Conservation (phyloP, 2,113 vertebrate genomes). For the Microtus richardsoni region DNA sequence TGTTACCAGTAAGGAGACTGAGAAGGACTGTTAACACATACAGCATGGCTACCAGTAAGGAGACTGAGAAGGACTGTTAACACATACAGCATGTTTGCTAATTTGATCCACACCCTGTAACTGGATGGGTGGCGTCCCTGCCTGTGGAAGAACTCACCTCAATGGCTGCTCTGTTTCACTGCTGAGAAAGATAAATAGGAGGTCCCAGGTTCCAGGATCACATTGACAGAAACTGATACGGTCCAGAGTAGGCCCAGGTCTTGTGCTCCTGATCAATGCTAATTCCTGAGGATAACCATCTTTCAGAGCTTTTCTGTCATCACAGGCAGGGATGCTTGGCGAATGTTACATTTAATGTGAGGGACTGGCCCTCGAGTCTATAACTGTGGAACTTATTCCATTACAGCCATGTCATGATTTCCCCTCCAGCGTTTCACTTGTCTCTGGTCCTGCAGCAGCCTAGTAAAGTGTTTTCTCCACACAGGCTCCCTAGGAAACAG, state of each 20-base stretch:
- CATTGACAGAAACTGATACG: not conserved
- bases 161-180: not conserved
- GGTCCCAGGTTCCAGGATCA: not conserved
- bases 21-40: not conserved
- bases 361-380: not conserved
- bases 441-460: not conserved
- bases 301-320: constrained; percentile 19
- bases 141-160: not conserved
- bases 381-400: not conserved
- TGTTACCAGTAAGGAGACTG: not conserved
- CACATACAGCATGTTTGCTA: not conserved
- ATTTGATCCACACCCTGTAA: not conserved
- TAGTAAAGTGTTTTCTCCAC: not conserved
- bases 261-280: not conserved
- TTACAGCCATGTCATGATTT: no score
- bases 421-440: not conserved
- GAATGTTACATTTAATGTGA: not conserved
- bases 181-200: not conserved
- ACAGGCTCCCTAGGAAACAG: not conserved
- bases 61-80: not conserved
- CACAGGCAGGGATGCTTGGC: not conserved
- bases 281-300: not conserved
- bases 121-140: not conserved
- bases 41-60: not conserved
- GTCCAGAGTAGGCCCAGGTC: not conserved